Conservation (phyloP, 2,888 invertebrate genomes). For the Podotricha telesiphe region DNA sequence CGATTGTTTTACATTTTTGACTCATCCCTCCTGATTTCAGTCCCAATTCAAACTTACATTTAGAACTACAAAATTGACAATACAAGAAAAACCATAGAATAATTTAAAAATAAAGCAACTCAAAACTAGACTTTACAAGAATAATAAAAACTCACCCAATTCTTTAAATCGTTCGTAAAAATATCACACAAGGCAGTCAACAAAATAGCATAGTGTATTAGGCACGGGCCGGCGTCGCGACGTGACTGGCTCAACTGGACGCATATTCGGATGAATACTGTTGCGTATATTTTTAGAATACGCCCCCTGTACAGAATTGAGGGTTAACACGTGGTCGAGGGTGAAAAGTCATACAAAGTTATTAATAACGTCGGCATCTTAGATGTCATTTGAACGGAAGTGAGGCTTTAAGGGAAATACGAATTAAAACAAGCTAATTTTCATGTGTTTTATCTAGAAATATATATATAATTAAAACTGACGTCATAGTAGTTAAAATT, state of each 20-base stretch:
- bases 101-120: not conserved
- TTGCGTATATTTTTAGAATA: slow-evolving; percentile 76
- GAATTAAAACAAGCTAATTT: not conserved
- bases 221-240: slow-evolving; percentile 56
- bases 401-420: not conserved
- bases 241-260: slow-evolving; percentile 66
- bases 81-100: not conserved
- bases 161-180: slow-evolving; percentile 32
- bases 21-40: slow-evolving; percentile 44
- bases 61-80: not conserved
- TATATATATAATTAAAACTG: too few species aligned
- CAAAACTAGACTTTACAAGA: not conserved
- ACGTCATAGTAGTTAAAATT: too few species aligned
- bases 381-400: slow-evolving; percentile 7
- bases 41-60: slow-evolving; percentile 43
- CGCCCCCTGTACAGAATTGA: slow-evolving; percentile 70
- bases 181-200: slow-evolving; percentile 30
- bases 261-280: slow-evolving; percentile 60
- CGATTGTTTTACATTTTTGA: slow-evolving; percentile 44
- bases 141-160: slow-evolving; percentile 34
- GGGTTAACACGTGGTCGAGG: slow-evolving; percentile 65
- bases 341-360: slow-evolving; percentile 48
- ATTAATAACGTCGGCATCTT: slow-evolving; percentile 20
- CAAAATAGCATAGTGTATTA: slow-evolving; percentile 48
- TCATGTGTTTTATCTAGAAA: too few species aligned